Percentiles rank a stretch among this genome's conserved stretches.
phyloP scores from a whole-genome alignment of 2,888 invertebrate species.

The Patella ulyssiponensis region DNA sequence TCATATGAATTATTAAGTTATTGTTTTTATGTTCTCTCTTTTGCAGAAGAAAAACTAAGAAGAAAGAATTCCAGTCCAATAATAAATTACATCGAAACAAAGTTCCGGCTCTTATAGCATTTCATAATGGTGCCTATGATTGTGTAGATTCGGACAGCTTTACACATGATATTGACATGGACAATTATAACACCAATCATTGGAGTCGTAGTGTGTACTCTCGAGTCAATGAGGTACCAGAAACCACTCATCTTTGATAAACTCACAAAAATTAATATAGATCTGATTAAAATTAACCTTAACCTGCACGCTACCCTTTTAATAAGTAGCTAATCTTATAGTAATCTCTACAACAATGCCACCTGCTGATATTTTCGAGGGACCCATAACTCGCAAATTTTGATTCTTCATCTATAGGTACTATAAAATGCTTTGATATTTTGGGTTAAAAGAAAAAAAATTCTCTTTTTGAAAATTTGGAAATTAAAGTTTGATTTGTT shows the following conservation, averaged over 20 bases:
- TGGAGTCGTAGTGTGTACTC: conserved; percentile 25
- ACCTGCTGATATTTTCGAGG: no score
- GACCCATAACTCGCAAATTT: no score
- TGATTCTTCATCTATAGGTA: no score
- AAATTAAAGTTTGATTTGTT: no score
- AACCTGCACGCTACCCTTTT: background rate
- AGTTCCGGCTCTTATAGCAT: conserved; percentile 12
- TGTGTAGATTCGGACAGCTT: background rate
- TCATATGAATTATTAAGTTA: no score
- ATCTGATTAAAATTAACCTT: no score
- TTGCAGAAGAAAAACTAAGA: conserved; percentile 16
- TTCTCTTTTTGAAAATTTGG: no score
- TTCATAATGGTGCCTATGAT: conserved; percentile 26
- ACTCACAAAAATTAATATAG: no score
- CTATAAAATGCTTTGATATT: background rate
- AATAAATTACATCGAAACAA: conserved; percentile 21
- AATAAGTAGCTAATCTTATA: background rate
- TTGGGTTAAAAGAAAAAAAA: background rate
- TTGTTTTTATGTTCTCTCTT: background rate
- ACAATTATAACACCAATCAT: background rate
- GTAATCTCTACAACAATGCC: background rate
- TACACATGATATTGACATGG: background rate
- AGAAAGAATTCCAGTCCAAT: conserved; percentile 15
- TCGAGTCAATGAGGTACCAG: conserved; percentile 18
- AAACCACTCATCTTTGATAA: background rate